Evolutionary conservation across 2,797 vertebrate species (phyloP).

Genomic region (Muraenolepis orangiensis): DNA sequence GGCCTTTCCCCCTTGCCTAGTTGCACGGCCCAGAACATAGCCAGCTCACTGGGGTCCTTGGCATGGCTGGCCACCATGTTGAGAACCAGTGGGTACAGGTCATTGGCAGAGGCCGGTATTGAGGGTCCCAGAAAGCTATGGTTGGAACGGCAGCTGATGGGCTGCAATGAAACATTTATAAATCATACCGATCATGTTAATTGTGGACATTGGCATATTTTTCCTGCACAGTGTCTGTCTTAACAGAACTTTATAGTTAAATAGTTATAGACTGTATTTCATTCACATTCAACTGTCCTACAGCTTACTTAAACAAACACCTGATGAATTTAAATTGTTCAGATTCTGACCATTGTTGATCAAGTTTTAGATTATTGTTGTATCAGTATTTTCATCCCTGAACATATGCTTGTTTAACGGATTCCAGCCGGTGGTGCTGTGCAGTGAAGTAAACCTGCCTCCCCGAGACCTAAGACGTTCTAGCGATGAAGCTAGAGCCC

Average conservation of each 20-base stretch:
- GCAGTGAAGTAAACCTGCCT: no score
- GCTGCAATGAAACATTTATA: constrained; percentile 10
- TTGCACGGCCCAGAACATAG: constrained; percentile 74
- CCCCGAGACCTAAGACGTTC: no score
- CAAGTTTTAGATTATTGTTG: not conserved
- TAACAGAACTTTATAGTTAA: not conserved
- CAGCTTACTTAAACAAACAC: not conserved
- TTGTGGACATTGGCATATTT: not conserved
- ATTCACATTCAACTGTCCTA: not conserved
- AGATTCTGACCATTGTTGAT: not conserved
- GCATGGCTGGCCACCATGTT: constrained; percentile 75
- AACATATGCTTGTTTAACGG: no score
- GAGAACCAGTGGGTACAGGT: constrained; percentile 76
- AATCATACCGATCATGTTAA: not conserved
- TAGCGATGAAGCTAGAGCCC: no score
- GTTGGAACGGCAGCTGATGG: not conserved
- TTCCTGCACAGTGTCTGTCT: not conserved
- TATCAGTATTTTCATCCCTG: not conserved
- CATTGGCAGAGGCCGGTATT: constrained; percentile 65
- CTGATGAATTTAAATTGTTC: not conserved
- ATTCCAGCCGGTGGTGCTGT: no score
- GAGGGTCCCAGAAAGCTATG: constrained; percentile 1
- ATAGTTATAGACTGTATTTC: not conserved
- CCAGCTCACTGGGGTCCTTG: constrained; percentile 46
- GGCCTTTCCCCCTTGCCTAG: constrained; percentile 47